Percentiles rank a stretch among this genome's conserved stretches.
phyloP scores from a whole-genome alignment of 1,140 invertebrate species.

The Nilaparvata lugens region DNA sequence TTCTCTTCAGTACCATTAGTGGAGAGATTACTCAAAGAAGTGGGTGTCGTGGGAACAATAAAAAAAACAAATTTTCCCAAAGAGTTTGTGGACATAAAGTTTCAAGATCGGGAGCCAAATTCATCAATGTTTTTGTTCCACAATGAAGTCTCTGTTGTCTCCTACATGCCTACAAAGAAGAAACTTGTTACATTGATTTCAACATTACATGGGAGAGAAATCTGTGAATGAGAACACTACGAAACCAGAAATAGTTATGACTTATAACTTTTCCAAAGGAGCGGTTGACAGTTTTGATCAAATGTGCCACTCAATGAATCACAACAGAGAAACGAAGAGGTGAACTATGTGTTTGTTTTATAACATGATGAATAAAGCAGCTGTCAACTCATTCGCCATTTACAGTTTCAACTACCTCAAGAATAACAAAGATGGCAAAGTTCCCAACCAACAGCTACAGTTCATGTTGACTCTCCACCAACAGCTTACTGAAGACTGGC shows the following conservation, averaged over 20 bases:
- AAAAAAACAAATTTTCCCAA: slow-evolving; percentile 19
- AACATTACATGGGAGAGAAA: slow-evolving; percentile 12
- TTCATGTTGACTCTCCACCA: too few relatives aligned
- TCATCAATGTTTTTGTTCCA: slow-evolving; percentile 13
- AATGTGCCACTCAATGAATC: slow-evolving; percentile 15
- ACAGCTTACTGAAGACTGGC: too few relatives aligned
- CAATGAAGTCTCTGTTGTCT: slow-evolving; percentile 14
- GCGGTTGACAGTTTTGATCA: slow-evolving; percentile 34
- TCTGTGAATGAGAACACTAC: slow-evolving; percentile 6
- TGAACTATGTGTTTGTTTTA: slow-evolving; percentile 2
- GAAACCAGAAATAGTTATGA: slow-evolving; percentile 30
- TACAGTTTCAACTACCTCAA: neutral
- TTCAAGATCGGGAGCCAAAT: neutral
- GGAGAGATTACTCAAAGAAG: slow-evolving; percentile 17
- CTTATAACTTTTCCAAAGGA: slow-evolving; percentile 34
- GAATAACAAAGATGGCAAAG: neutral
- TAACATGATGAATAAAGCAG: slow-evolving; percentile 1
- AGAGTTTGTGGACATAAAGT: slow-evolving; percentile 12
- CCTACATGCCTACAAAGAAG: slow-evolving; percentile 18
- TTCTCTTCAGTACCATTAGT: slow-evolving; percentile 25
- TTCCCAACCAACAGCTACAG: neutral
- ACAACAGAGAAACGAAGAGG: neutral
- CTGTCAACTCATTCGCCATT: neutral
- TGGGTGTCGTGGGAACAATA: slow-evolving; percentile 26
- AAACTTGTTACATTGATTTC: slow-evolving; percentile 23